Evolutionary conservation across 2,888 invertebrate species (phyloP), one percentile per base, ranked within the genome.

Genomic region (Scaptomyza parva): DNA sequence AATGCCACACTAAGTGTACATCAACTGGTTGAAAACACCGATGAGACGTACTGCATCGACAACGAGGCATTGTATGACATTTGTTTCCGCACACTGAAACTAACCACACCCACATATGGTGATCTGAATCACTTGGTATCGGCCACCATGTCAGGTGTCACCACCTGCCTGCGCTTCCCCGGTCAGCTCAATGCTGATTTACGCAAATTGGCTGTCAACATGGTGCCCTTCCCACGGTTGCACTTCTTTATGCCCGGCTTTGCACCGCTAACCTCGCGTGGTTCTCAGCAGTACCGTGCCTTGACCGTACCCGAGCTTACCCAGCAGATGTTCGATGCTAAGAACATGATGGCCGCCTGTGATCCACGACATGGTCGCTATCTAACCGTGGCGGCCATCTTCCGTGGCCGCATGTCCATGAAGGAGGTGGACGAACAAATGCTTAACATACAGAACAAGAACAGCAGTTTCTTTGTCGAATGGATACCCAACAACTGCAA

Each of bases 231-330:
- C 95, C 98, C 98, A 2, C 96, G 98, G 90, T 94, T 98, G 45
- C 97, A 98, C 92, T 97, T 98, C 94, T 98, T 98, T 93, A 97
- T 98, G 96, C 97, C 97, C 48, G 98, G 98, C 12, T 98, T 98
- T 92, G 98, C 98, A 0, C 98, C 98, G 0, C 93, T 98, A 33
- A 98, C 97, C 22, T 96, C 96, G 0, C 94, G 97, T 85, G 97
- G 96, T 76, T 96, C 96, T 87, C 97, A 97, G 91, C 97, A 97
- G 89, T 98, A 98, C 93, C 94, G 97, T 89, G 96, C 97, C 43
- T 93, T 97, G 53, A 96, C 97, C 45, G 98, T 98, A 1, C 97
- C 97, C 11, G 98, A 98, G 92, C 93, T 98, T 65, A 97, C 97
- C 0, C 95, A 96, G 85, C 96, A 96, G 92, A 96, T 96, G 96